Evolutionary conservation across 2,113 vertebrate genomes (phyloP).

Genomic region (Ammodytes dubius): DNA sequence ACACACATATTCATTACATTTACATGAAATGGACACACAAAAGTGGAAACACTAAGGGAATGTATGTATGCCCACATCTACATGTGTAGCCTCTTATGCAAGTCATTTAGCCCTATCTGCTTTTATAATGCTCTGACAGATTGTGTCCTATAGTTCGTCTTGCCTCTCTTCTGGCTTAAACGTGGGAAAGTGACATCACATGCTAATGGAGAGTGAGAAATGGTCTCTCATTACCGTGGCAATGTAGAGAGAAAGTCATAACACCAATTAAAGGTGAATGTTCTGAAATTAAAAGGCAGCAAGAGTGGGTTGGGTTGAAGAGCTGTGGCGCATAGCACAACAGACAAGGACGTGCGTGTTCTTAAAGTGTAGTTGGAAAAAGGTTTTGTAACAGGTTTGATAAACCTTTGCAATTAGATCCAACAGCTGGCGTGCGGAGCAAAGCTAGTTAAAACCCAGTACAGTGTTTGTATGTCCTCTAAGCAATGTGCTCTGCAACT

Average conservation of each 20-base stretch:
- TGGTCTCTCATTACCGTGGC: slow-evolving; percentile 21
- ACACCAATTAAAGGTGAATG: slow-evolving; percentile 48
- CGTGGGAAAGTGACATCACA: not conserved
- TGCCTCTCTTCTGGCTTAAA: not conserved
- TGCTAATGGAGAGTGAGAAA: slow-evolving; percentile 34
- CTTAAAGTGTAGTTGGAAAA: slow-evolving; percentile 31
- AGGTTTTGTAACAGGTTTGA: slow-evolving; percentile 28
- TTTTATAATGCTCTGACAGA: slow-evolving; percentile 16
- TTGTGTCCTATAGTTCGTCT: slow-evolving; percentile 6
- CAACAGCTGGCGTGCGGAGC: slow-evolving; percentile 48
- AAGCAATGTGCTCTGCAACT: slow-evolving; percentile 19
- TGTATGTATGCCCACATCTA: not conserved
- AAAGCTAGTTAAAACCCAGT: not conserved
- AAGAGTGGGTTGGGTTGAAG: not conserved
- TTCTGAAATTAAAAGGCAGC: slow-evolving; percentile 20
- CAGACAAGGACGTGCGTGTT: slow-evolving; percentile 22
- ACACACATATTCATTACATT: slow-evolving; percentile 11
- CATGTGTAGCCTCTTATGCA: not conserved
- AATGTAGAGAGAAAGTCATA: slow-evolving; percentile 2
- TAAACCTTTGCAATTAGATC: slow-evolving; percentile 55
- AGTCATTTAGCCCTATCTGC: not conserved
- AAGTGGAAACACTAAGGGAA: not conserved
- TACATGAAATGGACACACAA: not conserved
- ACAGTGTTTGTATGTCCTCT: slow-evolving; percentile 37
- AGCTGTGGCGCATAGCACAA: not conserved